Evolutionary conservation across 2,113 vertebrate genomes (phyloP), one percentile per base, ranked within the genome.

Genomic region (Phrynosoma blainvillii): DNA sequence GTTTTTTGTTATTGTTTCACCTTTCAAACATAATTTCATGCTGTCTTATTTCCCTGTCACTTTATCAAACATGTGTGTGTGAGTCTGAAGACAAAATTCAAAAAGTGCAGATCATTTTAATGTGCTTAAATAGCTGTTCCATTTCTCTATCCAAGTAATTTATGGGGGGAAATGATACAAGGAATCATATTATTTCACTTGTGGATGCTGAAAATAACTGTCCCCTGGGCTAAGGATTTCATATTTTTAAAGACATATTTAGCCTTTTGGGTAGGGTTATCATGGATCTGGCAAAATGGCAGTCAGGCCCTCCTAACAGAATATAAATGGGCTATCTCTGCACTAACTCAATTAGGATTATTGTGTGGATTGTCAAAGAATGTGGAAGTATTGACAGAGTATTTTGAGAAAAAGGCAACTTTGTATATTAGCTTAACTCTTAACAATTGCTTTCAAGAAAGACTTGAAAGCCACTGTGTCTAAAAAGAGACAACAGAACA

Each of bases 401-500:
- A 11, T 73, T 84, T 1, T 47, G 12, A 6, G 7, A 82, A 70
- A 71, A 71, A 2, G 16, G n/a, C 20, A 84, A 71, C 9, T 4
- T 74, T 18, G 27, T 71, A 5, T 83, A 83, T 83, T 83, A 71
- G 82, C n/a, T 71, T 71, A 71, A 54, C 82, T 71, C 16, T 73
- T 71, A 71, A 71, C 66, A 73, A 73, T 56, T 71, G 3, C 30
- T 54, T 84, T 42, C 42, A 32, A 73, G 27, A 16, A 52, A 84
- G 82, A 54, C 25, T 23, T 52, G 71, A 12, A 79, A 32, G 3
- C 76, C n/a, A 89, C 3, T 32, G 16, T 6, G 90, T 85, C 3
- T 84, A 90, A 66, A 94, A 74, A 14, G 16, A 87, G 89, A 92
- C 93, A 80, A 2, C 0, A 36, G 79, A 6, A 59, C 47, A 84